phyloP scores from a whole-genome alignment of 2,888 invertebrate species.

The Zygothrica quintamaculata region DNA sequence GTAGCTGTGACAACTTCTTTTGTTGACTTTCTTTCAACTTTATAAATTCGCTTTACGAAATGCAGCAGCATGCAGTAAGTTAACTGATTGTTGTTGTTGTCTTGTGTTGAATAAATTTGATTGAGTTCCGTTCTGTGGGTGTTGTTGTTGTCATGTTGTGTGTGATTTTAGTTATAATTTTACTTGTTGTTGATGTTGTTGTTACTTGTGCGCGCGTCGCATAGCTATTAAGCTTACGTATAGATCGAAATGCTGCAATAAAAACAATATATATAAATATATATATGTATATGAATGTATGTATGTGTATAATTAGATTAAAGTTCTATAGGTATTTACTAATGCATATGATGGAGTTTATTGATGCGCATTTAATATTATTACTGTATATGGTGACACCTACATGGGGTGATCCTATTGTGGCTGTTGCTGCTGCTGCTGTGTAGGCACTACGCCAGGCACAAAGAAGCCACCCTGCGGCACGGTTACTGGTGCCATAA shows the following conservation, averaged over 20 bases:
- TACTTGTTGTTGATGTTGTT: constrained; percentile 14
- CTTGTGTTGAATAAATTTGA: too few relatives aligned
- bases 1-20: constrained; percentile 24
- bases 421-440: constrained; percentile 57
- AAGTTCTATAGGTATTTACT: too few relatives aligned
- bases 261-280: constrained; percentile 10
- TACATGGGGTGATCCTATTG: constrained; percentile 36
- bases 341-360: too few relatives aligned
- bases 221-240: constrained; percentile 59
- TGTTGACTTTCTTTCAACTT: too few relatives aligned
- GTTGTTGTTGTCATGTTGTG: constrained; percentile 19
- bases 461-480: constrained; percentile 83
- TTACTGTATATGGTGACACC: not conserved
- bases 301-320: too few relatives aligned
- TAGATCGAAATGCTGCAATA: constrained; percentile 56
- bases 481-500: constrained; percentile 82
- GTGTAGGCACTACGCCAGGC: constrained; percentile 68
- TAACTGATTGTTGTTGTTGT: constrained; percentile 17
- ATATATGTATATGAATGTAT: too few relatives aligned
- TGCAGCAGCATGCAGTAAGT: constrained; percentile 29
- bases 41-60: constrained; percentile 6
- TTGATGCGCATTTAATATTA: too few relatives aligned
- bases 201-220: constrained; percentile 35
- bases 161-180: constrained; percentile 15
- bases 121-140: constrained; percentile 1